Conservation (phyloP, 2,888 invertebrate genomes). For the Achlya flavicornis region DNA sequence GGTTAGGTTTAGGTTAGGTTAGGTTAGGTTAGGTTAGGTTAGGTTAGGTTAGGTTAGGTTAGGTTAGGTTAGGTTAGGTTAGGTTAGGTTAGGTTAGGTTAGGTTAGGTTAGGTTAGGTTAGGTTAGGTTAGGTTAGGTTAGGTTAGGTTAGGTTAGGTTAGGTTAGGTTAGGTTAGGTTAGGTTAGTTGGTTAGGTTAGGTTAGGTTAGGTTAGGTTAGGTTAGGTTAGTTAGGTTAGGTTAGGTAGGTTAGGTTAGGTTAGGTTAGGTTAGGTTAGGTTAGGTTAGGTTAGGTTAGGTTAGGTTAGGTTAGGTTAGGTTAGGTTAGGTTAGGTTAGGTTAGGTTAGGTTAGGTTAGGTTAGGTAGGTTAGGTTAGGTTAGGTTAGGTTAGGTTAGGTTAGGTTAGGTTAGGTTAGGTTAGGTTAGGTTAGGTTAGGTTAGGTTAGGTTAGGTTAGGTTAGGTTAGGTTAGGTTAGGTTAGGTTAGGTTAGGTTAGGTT, state of each 20-base stretch:
- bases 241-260: constrained; percentile 30
- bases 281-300: constrained; percentile 29
- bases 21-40: constrained; percentile 27
- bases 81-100: constrained; percentile 19
- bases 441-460: constrained; percentile 35
- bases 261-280: constrained; percentile 29
- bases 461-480: constrained; percentile 35
- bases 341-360: constrained; percentile 31
- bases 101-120: constrained; percentile 28
- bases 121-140: constrained; percentile 27
- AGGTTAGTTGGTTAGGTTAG: constrained; percentile 38
- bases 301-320: constrained; percentile 20
- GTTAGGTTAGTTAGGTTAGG: constrained; percentile 33
- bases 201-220: constrained; percentile 35
- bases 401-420: constrained; percentile 27
- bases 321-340: constrained; percentile 31
- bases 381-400: constrained; percentile 23
- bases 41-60: constrained; percentile 30
- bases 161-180: constrained; percentile 34
- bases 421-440: constrained; percentile 33
- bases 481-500: constrained; percentile 33
- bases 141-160: constrained; percentile 30
- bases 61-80: too few relatives aligned
- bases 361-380: constrained; percentile 27
- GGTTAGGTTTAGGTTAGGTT: constrained; percentile 26